Evolutionary conservation across 64 coral and sea anemone species (phyloP).

Genomic region (Dendrophyllia cribrosa): DNA sequence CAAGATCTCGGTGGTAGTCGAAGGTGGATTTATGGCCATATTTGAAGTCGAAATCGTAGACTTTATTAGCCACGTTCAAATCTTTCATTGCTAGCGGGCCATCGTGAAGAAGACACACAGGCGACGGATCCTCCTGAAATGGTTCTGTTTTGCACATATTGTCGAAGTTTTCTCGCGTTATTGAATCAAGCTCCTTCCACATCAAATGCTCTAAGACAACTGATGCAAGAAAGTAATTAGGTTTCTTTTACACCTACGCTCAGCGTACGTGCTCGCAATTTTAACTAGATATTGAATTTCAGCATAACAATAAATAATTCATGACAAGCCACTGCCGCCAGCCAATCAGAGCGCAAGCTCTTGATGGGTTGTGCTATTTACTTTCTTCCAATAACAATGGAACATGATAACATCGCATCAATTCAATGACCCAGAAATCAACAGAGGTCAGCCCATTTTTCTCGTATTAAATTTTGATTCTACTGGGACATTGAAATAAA

Average conservation of each 20-base stretch:
- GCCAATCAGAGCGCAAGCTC: slow-evolving; percentile 42
- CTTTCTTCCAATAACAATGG: neutral
- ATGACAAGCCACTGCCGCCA: neutral
- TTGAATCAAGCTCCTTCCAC: neutral
- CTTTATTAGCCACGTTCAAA: slow-evolving; percentile 26
- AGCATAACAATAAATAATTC: slow-evolving; percentile 66
- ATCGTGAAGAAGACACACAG: slow-evolving; percentile 32
- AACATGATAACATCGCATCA: slow-evolving; percentile 34
- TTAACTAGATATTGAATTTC: slow-evolving; percentile 43
- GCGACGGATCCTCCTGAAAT: slow-evolving; percentile 8
- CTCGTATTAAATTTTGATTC: neutral
- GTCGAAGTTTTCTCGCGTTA: neutral
- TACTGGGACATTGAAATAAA: neutral
- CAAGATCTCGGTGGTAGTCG: slow-evolving; percentile 29
- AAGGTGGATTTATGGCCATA: slow-evolving; percentile 60
- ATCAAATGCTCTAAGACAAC: slow-evolving; percentile 26
- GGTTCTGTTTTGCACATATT: slow-evolving; percentile 49
- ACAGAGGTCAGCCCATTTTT: slow-evolving; percentile 47
- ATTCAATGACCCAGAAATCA: slow-evolving; percentile 27
- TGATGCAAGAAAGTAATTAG: neutral
- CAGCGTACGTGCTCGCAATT: slow-evolving; percentile 60
- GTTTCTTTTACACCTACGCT: slow-evolving; percentile 23
- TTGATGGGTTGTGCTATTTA: slow-evolving; percentile 26
- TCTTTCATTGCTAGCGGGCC: slow-evolving; percentile 60
- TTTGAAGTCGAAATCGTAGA: slow-evolving; percentile 78